Base-by-base conservation (phyloP, 2,888 invertebrate species). In the Drosophila prostipennis region DNA sequence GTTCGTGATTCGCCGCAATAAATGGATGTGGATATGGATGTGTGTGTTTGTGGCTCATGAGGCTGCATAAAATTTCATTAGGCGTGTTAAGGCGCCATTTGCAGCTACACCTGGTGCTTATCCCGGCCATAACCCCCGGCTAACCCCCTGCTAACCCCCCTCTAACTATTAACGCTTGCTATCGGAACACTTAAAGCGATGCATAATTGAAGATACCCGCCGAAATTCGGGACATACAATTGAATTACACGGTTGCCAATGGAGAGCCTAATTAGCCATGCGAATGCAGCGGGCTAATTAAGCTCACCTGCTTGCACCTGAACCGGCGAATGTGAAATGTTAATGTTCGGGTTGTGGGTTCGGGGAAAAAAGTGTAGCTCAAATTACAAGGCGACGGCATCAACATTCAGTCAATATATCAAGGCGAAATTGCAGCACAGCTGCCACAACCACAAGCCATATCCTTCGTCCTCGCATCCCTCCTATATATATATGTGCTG, bases 1-100 rank as follows among this genome's bases (percentile, higher is more conserved):
- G 34, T 71, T 72, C 71, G 80, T 87, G 89, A 77, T 83, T 83
- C 79, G 53, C 72, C 46, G 75, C 72, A 79, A 89, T 87, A 87
- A 87, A 86, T 79, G 76, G 72, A 59, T 4, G 2, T 8, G 19
- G 36, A 51, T 29, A 83, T 79, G 76, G 72, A 59, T 4, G 7
- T 8, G 19, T 43, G 63, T 29, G 34, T 45, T 36, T 36, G 29
- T 37, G 43, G 67, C 77, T 77, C 72, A 79, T 81, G 86, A 87
- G 75, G 68, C 63, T 73, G 77, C 85, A 87, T 89, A 80, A 87
- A 87, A 89, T 87, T 87, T 89, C 79, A 87, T 87, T 89, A 87
- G 78, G 72, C 83, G 70, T 80, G 79, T 78, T 80, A 79, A 73
- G 74, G 60, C 70, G 82, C 84, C 79, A 87, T 87, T 87, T 76